Evolutionary conservation across 2,113 vertebrate species (phyloP).

Genomic region (Bubalus kerabau): DNA sequence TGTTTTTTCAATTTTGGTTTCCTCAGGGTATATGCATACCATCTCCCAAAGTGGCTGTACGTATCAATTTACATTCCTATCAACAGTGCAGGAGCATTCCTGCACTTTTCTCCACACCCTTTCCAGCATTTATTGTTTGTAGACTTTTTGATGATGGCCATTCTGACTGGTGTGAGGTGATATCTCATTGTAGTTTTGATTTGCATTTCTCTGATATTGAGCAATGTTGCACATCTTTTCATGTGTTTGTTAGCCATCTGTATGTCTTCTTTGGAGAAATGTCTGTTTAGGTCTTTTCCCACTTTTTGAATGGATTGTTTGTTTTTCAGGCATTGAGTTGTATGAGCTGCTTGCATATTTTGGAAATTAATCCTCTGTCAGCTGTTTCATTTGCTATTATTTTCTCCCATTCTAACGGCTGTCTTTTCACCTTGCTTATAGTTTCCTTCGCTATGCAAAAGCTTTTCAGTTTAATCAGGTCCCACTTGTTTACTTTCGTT

Average conservation of each 20-base stretch:
- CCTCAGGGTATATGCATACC: background rate
- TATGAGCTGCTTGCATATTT: background rate
- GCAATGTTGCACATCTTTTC: background rate
- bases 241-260: background rate
- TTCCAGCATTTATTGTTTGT: background rate
- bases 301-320: background rate
- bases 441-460: background rate
- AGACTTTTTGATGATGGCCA: background rate
- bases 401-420: background rate
- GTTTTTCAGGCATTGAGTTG: background rate
- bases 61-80: background rate
- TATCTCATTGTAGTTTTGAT: background rate
- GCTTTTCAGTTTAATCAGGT: background rate
- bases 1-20: background rate
- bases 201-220: background rate
- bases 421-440: background rate
- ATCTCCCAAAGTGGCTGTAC: background rate
- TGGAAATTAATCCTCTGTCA: background rate
- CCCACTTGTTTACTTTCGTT: background rate
- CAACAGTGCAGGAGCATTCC: background rate
- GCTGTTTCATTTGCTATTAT: background rate
- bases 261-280: background rate
- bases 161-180: background rate
- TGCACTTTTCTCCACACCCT: background rate
- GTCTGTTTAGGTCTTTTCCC: background rate